These are phyloP conservation scores for Platycnemis pennipes DNA, from an alignment of 2,888 invertebrate species.

Conservation along the genomic window DNA sequence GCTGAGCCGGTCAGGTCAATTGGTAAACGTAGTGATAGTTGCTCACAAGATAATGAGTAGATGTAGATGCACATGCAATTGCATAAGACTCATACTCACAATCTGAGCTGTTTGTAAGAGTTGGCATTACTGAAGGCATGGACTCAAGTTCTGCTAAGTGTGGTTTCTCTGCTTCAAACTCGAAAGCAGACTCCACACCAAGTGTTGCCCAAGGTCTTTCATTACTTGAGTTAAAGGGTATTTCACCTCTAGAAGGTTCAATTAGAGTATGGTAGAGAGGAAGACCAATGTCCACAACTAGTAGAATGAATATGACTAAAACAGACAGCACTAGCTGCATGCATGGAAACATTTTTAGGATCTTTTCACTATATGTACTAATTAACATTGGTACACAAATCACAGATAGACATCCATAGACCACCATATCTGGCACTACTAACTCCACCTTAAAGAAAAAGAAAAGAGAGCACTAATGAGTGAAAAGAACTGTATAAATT, in stretches of 20 bases:
- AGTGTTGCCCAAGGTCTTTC: not conserved
- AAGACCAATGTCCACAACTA: slow-evolving; percentile 83
- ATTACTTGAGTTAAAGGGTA: slow-evolving; percentile 28
- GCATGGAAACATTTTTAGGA: slow-evolving; percentile 78
- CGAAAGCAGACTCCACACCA: slow-evolving; percentile 14
- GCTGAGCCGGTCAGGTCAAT: no score
- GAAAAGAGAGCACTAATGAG: slow-evolving; percentile 39
- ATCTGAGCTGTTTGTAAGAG: not conserved
- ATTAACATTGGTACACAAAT: slow-evolving; percentile 79
- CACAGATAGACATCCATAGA: slow-evolving; percentile 78
- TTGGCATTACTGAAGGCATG: slow-evolving; percentile 24
- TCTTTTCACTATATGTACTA: slow-evolving; percentile 79
- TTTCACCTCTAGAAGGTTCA: not conserved
- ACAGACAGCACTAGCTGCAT: slow-evolving; percentile 79
- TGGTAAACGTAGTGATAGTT: no score
- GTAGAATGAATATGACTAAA: slow-evolving; percentile 80
- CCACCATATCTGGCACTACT: slow-evolving; percentile 79
- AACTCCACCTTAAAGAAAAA: slow-evolving; percentile 75
- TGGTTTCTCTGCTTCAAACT: slow-evolving; percentile 33
- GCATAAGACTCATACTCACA: not conserved
- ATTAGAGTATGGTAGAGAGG: slow-evolving; percentile 83
- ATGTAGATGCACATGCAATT: no score
- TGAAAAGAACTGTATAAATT: not conserved
- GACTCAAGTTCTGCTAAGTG: slow-evolving; percentile 36
- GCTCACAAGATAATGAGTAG: no score